phyloP scores from a whole-genome alignment of 2,888 invertebrate genomes.

The Osmoderma eremita region DNA sequence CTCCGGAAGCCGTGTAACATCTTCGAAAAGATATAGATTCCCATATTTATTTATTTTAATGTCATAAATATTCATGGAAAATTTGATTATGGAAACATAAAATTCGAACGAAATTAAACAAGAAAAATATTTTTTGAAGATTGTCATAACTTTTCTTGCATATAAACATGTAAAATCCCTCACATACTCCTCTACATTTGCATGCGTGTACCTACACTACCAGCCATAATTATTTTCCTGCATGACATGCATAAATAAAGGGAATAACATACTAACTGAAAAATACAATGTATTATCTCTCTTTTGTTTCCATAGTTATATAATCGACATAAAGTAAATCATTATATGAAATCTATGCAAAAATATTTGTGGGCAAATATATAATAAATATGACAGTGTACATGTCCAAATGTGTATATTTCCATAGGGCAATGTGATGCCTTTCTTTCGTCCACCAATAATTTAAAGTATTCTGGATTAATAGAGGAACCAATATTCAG shows the following conservation, averaged over 20 bases:
- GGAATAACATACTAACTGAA: no score
- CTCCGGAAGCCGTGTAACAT: constrained; percentile 6
- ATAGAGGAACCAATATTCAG: constrained; percentile 22
- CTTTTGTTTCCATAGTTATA: no score
- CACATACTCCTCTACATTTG: not conserved
- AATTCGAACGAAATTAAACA: constrained; percentile 25
- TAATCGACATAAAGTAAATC: no score
- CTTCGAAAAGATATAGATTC: not conserved
- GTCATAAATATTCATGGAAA: constrained; percentile 7
- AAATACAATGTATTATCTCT: no score
- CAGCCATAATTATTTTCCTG: no score
- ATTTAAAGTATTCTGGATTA: constrained; percentile 17
- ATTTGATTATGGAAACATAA: constrained; percentile 20
- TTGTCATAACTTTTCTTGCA: not conserved
- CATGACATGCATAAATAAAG: no score
- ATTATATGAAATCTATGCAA: no score
- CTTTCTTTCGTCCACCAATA: constrained; percentile 8
- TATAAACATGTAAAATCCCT: not conserved
- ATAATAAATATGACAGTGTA: no score
- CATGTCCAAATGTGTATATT: no score
- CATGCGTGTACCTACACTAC: not conserved
- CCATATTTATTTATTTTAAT: constrained; percentile 3
- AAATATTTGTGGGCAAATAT: no score
- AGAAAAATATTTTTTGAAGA: not conserved
- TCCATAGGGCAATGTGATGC: not conserved